phyloP scores from a whole-genome alignment of 2,113 vertebrate species.

The Mastomys coucha region DNA sequence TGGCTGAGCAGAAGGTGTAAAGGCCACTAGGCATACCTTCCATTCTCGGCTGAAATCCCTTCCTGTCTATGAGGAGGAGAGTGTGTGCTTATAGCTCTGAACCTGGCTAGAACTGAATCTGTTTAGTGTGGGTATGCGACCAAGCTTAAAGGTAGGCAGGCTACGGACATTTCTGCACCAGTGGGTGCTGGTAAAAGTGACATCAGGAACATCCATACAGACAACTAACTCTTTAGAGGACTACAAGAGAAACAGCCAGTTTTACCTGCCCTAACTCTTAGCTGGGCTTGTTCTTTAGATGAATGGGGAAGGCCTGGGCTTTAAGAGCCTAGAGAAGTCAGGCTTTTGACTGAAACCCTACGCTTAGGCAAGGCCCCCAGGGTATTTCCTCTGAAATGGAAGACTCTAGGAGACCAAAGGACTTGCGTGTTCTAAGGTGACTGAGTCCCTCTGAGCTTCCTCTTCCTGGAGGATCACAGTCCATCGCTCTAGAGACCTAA shows the following conservation, averaged over 20 bases:
- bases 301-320: neutral
- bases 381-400: neutral
- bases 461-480: neutral
- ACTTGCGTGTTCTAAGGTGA: neutral
- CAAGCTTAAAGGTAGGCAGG: neutral
- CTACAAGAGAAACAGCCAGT: neutral
- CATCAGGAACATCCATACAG: neutral
- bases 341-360: neutral
- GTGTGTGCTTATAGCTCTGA: neutral
- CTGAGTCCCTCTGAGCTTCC: neutral
- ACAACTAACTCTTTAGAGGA: neutral
- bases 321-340: neutral
- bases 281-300: neutral
- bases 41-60: constrained; percentile 56
- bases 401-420: constrained; percentile 22
- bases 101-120: neutral
- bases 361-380: neutral
- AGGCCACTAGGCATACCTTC: constrained; percentile 38
- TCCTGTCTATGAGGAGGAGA: constrained; percentile 34
- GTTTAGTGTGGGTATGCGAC: neutral
- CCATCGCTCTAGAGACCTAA: neutral
- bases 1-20: neutral
- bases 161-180: neutral
- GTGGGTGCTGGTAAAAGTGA: neutral
- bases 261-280: neutral